These are phyloP conservation scores for Zoanthus sociatus DNA, from an alignment of 92 coral and sea anemone species.

Conservation along the genomic window DNA sequence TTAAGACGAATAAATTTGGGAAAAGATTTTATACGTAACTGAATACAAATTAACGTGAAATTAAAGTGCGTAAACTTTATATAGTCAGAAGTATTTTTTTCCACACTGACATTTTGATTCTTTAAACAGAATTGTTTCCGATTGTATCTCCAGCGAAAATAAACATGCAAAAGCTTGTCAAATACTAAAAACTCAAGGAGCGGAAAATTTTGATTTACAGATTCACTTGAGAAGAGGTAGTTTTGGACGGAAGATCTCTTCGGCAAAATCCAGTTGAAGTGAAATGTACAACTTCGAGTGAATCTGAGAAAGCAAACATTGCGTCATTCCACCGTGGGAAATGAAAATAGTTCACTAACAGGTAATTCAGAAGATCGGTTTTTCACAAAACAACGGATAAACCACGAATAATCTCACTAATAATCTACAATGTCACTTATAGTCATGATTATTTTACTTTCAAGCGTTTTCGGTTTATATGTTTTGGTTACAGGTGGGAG, in stretches of 20 bases:
- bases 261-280: conserved; percentile 11
- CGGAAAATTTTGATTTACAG: neutral
- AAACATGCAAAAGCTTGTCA: conserved; percentile 2
- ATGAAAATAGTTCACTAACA: too few species aligned
- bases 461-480: too few species aligned
- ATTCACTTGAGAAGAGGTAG: neutral
- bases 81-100: neutral
- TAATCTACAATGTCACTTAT: too few species aligned
- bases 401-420: too few species aligned
- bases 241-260: neutral
- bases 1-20: conserved; percentile 37
- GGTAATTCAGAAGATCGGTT: too few species aligned
- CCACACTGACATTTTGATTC: conserved; percentile 1
- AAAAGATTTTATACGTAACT: conserved; percentile 25
- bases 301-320: conserved; percentile 32
- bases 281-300: conserved; percentile 34
- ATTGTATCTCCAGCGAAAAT: conserved; percentile 1
- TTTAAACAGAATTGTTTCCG: conserved; percentile 20
- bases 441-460: too few species aligned
- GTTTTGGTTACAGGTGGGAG: too few species aligned
- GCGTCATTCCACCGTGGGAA: conserved; percentile 5
- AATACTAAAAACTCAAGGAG: conserved; percentile 22
- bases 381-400: too few species aligned
- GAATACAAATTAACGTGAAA: conserved; percentile 41
- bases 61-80: conserved; percentile 27